Evolutionary conservation across 2,888 invertebrate species (phyloP).

Genomic region (Cephus sareptanus): DNA sequence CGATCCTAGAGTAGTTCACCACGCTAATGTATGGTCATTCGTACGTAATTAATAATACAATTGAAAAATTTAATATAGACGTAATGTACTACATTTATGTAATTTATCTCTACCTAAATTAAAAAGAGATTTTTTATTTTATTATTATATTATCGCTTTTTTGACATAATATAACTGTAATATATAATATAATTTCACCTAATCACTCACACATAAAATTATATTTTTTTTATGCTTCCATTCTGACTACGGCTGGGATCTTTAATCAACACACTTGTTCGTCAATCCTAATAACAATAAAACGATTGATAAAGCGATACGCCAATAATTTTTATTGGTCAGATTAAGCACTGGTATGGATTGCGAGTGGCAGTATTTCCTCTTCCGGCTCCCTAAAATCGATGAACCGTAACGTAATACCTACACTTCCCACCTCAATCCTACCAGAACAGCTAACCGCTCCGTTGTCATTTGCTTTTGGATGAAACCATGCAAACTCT

Average conservation of each 20-base stretch:
- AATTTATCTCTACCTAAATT: background rate
- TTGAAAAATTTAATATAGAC: background rate
- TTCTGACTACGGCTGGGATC: background rate
- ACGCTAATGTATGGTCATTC: background rate
- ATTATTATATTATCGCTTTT: background rate
- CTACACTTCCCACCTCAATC: constrained; percentile 17
- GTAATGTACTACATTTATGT: background rate
- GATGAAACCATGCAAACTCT: background rate
- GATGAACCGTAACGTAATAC: constrained; percentile 35
- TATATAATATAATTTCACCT: background rate
- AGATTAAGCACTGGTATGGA: constrained; percentile 18
- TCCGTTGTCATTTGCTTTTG: background rate
- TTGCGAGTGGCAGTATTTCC: constrained; percentile 28
- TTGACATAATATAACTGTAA: background rate
- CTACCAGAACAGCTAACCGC: background rate
- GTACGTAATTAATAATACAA: background rate
- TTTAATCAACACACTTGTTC: background rate
- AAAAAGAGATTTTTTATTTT: background rate
- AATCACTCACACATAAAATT: background rate
- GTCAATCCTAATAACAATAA: background rate
- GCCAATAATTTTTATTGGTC: background rate
- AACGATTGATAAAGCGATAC: background rate
- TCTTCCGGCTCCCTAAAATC: constrained; percentile 31
- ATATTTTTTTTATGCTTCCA: background rate
- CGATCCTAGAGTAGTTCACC: background rate